These are phyloP conservation scores for Cantharis rufa DNA, from an alignment of 2,888 invertebrate genomes.

Conservation along the genomic window DNA sequence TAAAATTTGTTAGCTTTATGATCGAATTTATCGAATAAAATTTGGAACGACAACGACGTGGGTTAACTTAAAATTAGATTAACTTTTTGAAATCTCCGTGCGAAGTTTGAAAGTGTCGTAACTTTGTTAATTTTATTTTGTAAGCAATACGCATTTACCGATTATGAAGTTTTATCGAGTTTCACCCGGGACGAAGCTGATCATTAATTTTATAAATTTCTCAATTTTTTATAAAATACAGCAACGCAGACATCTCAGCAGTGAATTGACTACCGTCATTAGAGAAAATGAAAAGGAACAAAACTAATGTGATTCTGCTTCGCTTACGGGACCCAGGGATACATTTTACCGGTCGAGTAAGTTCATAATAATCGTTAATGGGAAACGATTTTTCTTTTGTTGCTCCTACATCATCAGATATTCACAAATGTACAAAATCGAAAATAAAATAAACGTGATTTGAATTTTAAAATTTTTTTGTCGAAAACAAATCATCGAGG, in stretches of 20 bases:
- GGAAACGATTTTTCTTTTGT: not conserved
- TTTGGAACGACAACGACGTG: not conserved
- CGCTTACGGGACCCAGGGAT: not conserved
- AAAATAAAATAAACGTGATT: not conserved
- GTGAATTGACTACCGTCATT: not conserved
- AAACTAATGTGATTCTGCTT: not conserved
- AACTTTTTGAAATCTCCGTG: not conserved
- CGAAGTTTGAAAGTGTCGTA: not conserved
- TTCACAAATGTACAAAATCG: not conserved
- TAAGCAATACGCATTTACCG: not conserved
- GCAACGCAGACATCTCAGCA: not conserved
- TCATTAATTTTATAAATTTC: not conserved
- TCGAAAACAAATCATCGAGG: not conserved
- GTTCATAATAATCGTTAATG: not conserved
- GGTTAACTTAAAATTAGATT: not conserved
- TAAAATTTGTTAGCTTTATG: not conserved
- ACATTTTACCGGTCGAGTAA: not conserved
- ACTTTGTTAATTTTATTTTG: not conserved
- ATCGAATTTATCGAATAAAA: not conserved
- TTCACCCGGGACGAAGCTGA: not conserved
- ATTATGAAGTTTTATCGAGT: not conserved
- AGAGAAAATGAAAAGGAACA: not conserved
- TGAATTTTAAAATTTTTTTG: not conserved
- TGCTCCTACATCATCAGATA: not conserved
- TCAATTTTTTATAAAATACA: not conserved